These are phyloP conservation scores for Sclerodermus sp. DNA, from an alignment of 2,888 invertebrate species.

Conservation along the genomic window DNA sequence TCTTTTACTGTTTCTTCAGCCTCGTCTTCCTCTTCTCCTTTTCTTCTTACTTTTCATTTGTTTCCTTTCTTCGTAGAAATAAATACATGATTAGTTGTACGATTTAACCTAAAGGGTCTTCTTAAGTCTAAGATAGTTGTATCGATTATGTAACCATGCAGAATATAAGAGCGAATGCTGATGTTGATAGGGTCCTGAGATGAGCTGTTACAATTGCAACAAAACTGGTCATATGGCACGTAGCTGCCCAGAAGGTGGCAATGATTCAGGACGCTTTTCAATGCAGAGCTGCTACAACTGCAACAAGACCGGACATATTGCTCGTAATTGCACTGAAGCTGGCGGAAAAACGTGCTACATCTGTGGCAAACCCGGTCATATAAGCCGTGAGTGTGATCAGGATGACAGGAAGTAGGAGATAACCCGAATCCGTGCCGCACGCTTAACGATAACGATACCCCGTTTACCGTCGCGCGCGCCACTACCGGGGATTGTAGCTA, in stretches of 20 bases:
- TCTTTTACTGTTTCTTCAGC: too few relatives aligned
- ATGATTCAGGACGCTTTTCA: constrained; percentile 58
- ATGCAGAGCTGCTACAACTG: constrained; percentile 66
- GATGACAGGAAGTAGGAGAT: constrained; percentile 67
- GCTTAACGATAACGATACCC: constrained; percentile 51
- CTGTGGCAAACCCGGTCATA: constrained; percentile 89
- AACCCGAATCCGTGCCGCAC: constrained; percentile 49
- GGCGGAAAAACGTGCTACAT: constrained; percentile 82
- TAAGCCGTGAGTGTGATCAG: constrained; percentile 88
- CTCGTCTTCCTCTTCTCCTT: too few relatives aligned
- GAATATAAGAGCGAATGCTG: too few relatives aligned
- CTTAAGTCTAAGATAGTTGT: too few relatives aligned
- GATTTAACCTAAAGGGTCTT: too few relatives aligned
- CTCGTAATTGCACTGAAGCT: constrained; percentile 65
- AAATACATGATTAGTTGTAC: too few relatives aligned
- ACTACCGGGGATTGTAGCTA: constrained; percentile 49
- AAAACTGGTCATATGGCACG: constrained; percentile 91
- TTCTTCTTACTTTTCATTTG: too few relatives aligned
- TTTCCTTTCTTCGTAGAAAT: too few relatives aligned
- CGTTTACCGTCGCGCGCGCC: constrained; percentile 52
- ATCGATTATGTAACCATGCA: too few relatives aligned
- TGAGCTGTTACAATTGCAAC: constrained; percentile 93
- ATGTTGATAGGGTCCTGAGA: constrained; percentile 50
- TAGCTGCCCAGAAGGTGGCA: constrained; percentile 76
- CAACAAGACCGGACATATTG: constrained; percentile 73